phyloP scores from a whole-genome alignment of 1,140 invertebrate genomes.

The Cydia pomonella region DNA sequence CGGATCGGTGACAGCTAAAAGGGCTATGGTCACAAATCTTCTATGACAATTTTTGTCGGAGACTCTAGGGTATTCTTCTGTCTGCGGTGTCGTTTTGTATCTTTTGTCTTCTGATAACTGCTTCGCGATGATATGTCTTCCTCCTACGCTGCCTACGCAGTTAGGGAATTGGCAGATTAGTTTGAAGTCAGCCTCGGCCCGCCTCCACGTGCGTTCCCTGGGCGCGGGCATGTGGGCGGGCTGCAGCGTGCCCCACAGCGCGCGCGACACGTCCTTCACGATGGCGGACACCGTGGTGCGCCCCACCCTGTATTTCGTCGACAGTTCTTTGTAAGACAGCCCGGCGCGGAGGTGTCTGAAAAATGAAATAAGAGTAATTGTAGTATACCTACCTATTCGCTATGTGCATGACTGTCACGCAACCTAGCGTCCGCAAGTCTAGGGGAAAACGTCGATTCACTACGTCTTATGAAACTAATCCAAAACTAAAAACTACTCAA shows the following conservation, averaged over 20 bases:
- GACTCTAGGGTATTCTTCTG: neutral
- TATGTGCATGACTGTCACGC: no score
- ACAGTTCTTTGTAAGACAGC: neutral
- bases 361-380: neutral
- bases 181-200: neutral
- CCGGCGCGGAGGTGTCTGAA: neutral
- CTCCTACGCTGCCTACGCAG: neutral
- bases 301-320: neutral
- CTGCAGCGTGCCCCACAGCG: constrained; percentile 6
- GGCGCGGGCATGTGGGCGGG: neutral
- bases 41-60: neutral
- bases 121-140: neutral
- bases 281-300: neutral
- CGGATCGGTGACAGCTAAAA: constrained; percentile 9
- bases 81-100: no score
- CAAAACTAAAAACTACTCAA: no score
- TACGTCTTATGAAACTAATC: no score
- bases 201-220: neutral
- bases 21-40: neutral
- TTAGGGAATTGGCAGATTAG: neutral
- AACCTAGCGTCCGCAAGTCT: no score
- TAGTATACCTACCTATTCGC: neutral
- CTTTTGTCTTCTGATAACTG: neutral
- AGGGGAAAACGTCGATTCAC: no score
- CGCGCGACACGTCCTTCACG: neutral